Percentiles rank a stretch among this genome's conserved stretches.
phyloP scores from a whole-genome alignment of 2,113 vertebrate genomes.

The Amia ocellicauda region DNA sequence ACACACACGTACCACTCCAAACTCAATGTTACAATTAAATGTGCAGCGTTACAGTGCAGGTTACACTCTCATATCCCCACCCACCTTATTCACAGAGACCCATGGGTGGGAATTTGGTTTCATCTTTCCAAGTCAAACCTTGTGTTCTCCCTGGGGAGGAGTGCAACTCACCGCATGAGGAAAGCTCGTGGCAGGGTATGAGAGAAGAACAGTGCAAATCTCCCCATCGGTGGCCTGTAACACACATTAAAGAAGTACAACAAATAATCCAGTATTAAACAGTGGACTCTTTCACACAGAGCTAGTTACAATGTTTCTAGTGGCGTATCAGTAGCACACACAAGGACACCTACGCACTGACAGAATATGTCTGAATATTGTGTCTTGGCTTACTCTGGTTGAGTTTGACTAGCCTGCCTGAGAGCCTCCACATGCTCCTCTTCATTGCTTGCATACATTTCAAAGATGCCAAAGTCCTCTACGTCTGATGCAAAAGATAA shows the following conservation, averaged over 20 bases:
- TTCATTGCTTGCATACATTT: conserved; percentile 33
- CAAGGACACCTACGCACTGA: neutral
- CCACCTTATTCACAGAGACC: too few relatives aligned
- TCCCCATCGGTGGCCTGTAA: conserved; percentile 18
- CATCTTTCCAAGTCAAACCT: too few relatives aligned
- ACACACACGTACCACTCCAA: too few relatives aligned
- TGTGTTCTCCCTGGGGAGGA: neutral
- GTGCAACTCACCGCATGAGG: conserved; percentile 24
- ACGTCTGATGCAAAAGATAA: conserved; percentile 22
- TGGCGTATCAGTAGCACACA: too few relatives aligned
- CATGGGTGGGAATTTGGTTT: too few relatives aligned
- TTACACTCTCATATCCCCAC: too few relatives aligned
- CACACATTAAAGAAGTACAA: neutral
- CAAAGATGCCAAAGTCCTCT: conserved; percentile 34
- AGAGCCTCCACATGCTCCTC: conserved; percentile 18
- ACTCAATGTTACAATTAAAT: too few relatives aligned
- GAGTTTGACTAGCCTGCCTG: conserved; percentile 19
- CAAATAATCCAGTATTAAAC: too few relatives aligned
- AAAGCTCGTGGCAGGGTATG: conserved; percentile 7
- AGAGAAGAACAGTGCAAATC: conserved; percentile 6
- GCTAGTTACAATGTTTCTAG: too few relatives aligned
- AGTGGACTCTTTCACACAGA: too few relatives aligned
- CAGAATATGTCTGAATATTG: neutral
- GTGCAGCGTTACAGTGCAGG: too few relatives aligned
- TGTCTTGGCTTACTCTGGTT: conserved; percentile 6